Base-by-base conservation (phyloP, 2,888 invertebrate genomes). In the Mechanitis mazaeus region DNA sequence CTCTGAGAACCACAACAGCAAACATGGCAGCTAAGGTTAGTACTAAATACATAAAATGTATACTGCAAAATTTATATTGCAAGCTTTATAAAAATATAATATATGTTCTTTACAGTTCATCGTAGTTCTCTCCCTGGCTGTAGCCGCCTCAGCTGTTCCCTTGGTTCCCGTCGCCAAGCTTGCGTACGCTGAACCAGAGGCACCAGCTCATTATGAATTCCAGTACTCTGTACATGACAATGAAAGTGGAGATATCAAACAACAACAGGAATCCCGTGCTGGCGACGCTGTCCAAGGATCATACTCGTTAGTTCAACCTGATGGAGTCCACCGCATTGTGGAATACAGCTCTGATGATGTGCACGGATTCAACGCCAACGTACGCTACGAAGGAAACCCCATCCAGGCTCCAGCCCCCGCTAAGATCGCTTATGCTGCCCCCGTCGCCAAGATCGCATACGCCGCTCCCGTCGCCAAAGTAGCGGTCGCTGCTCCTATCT, bases 241-340 rank as follows among this genome's bases (percentile, higher is more conserved):
- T 3, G 84, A 85, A 72, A 84, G 75, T 72, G 89, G 90, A 2
- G 90, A 90, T 72, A 75, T 88, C 67, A 90, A 90, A 74, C 80
- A 88, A 9, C 42, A 42, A 61, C 84, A 87, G 62, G 89, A 89
- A 68, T 71, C 75, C 3, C 83, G 84, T 72, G 83, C 74, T 71
- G 87, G 88, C 3, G 89, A 89, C 71, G 75, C 73, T 63, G 85
- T 89, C 54, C 85, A 85, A 54, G 89, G 90, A 64, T 85, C 81
- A 42, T 89, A 89, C 80, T 87, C 89, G 9, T 80, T 89, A 9
- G 76, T 89, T 42, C 88, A 90, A 64, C 87, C 88, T 64, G 89
- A 90, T 56, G 89, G 90, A 0, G 80, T 83, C 54, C 80, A 75
- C 71, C 84, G 89, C 67, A 82, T 88, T 65, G 89, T 89, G 3